A percentile compares a stretch with the other conserved stretches of the same genome.
Evolutionary conservation across 1,140 invertebrate species (phyloP).

Genomic region (Copidosoma floridanum): DNA sequence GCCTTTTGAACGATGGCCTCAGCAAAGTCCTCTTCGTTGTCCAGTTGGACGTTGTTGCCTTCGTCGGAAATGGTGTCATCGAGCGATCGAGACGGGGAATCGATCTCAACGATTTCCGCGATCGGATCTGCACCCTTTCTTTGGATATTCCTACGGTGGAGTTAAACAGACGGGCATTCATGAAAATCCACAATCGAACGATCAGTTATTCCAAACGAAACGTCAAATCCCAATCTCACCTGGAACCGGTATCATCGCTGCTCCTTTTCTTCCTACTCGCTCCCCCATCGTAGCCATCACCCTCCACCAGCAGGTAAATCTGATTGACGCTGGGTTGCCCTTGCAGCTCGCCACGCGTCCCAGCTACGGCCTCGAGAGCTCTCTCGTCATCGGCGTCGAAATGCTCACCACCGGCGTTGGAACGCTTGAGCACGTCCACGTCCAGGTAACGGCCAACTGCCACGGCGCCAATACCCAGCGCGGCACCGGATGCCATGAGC

Average conservation of each 20-base stretch:
- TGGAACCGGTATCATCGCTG: neutral
- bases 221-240: neutral
- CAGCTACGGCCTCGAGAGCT: slow-evolving; percentile 41
- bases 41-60: slow-evolving; percentile 15
- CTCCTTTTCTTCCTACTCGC: slow-evolving; percentile 6
- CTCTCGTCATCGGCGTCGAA: slow-evolving; percentile 56
- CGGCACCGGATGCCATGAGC: slow-evolving; percentile 74
- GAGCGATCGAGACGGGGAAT: slow-evolving; percentile 21
- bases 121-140: slow-evolving; percentile 43
- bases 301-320: neutral
- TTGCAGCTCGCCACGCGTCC: neutral
- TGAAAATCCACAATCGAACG: too few species aligned
- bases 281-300: neutral
- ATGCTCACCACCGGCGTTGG: slow-evolving; percentile 25
- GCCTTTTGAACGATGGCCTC: neutral
- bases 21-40: slow-evolving; percentile 17
- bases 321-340: neutral
- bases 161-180: too few species aligned
- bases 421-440: slow-evolving; percentile 62
- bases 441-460: slow-evolving; percentile 73
- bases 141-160: slow-evolving; percentile 32
- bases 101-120: slow-evolving; percentile 48
- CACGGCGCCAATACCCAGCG: slow-evolving; percentile 73
- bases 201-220: too few species aligned
- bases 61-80: neutral